These are phyloP conservation scores for Rhinopomastus cyanomelas DNA, from an alignment of 2,113 vertebrate species.

Conservation along the genomic window DNA sequence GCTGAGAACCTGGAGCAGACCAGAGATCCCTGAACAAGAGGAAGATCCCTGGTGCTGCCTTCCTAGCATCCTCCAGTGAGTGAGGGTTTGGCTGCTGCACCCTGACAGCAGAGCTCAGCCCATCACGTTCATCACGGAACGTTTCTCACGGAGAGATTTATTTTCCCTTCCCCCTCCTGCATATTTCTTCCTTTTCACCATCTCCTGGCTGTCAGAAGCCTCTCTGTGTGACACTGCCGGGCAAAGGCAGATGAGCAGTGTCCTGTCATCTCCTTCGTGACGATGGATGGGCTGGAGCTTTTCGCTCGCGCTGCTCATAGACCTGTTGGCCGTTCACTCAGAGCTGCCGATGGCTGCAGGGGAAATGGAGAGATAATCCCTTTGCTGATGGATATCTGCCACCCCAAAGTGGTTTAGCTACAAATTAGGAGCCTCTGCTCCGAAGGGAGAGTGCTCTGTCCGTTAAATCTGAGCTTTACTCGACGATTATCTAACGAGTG, in stretches of 20 bases:
- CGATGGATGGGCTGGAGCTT: neutral
- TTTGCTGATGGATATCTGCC: neutral
- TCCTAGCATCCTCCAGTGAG: fast-evolving
- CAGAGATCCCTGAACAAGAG: fast-evolving
- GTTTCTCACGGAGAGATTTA: neutral
- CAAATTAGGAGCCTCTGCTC: neutral
- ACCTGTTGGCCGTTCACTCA: fast-evolving
- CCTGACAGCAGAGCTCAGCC: neutral
- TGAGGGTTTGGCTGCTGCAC: neutral
- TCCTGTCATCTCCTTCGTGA: neutral
- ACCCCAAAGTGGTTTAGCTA: conserved; percentile 21
- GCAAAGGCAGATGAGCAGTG: neutral
- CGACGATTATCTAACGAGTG: neutral
- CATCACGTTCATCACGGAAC: neutral
- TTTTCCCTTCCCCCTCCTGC: neutral
- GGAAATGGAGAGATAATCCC: neutral
- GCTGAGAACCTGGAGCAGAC: neutral
- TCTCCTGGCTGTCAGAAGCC: neutral
- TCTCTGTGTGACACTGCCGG: fast-evolving
- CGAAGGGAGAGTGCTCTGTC: neutral
- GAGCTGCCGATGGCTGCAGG: neutral
- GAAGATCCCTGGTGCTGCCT: fast-evolving
- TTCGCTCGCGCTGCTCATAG: neutral
- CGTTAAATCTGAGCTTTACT: neutral
- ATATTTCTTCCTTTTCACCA: neutral